Evolutionary conservation across 1,140 invertebrate species (phyloP).

Genomic region (Amphibalanus amphitrite): DNA sequence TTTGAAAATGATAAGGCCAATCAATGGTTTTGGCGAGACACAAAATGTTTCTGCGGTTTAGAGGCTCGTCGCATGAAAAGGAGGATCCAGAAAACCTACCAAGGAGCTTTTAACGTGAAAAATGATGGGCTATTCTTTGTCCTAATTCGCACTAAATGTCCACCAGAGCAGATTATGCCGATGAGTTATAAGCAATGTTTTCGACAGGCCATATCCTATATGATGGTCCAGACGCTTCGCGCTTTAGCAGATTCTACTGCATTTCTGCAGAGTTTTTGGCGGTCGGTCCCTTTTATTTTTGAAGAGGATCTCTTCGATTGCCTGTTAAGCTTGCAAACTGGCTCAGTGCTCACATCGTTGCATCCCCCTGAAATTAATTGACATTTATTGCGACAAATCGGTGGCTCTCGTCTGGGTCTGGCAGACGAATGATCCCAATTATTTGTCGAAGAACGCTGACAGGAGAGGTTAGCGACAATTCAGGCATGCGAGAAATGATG

Average conservation of each 20-base stretch:
- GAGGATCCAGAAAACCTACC: too few species aligned
- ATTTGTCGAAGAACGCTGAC: neutral
- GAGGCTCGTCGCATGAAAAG: too few species aligned
- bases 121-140: neutral
- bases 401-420: too few species aligned
- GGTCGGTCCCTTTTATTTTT: neutral
- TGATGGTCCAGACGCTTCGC: neutral
- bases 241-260: neutral
- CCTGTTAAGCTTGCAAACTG: neutral
- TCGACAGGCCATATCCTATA: neutral
- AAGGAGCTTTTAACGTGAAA: too few species aligned
- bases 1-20: too few species aligned
- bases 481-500: too few species aligned
- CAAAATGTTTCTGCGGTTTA: too few species aligned
- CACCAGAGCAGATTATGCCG: neutral
- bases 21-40: too few species aligned
- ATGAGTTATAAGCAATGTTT: neutral
- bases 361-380: neutral
- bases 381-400: conserved; percentile 1
- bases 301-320: neutral
- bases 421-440: neutral
- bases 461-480: neutral
- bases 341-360: neutral
- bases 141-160: neutral
- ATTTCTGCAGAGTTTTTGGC: neutral